Evolutionary conservation across 2,888 invertebrate genomes (phyloP).

Genomic region (Smittia aterrima): DNA sequence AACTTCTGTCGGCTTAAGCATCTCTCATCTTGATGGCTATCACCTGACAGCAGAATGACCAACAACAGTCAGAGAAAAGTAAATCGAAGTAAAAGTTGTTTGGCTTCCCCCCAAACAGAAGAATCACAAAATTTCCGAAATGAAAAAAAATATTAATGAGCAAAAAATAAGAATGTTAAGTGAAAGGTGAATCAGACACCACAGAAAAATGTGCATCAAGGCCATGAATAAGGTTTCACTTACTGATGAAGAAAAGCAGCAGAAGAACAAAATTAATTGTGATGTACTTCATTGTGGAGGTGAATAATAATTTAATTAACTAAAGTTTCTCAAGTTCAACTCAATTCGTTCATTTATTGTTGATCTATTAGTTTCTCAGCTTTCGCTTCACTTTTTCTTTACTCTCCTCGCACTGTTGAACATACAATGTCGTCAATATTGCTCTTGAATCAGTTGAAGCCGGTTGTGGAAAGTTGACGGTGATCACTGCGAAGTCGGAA

Average conservation of each 20-base stretch:
- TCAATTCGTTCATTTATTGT: background rate
- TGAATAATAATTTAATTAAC: background rate
- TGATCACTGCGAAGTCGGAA: background rate
- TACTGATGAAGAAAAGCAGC: constrained; percentile 26
- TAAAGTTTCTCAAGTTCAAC: background rate
- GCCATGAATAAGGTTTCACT: constrained; percentile 19
- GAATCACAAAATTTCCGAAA: constrained; percentile 5
- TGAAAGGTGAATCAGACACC: constrained; percentile 29
- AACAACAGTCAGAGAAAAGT: background rate
- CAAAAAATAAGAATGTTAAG: constrained; percentile 9
- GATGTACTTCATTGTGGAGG: constrained; percentile 19
- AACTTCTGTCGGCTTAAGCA: background rate
- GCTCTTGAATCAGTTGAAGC: background rate
- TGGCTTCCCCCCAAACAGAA: background rate
- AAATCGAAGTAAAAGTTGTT: background rate
- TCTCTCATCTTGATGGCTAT: background rate
- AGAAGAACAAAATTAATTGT: constrained; percentile 23
- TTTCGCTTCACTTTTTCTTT: constrained; percentile 18
- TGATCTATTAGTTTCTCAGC: background rate
- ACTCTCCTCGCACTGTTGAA: background rate
- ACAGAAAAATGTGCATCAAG: constrained; percentile 12
- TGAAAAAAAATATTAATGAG: background rate
- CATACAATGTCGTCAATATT: constrained; percentile 7
- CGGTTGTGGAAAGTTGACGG: constrained; percentile 14
- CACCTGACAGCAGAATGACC: background rate